Evolutionary conservation across 37 sponge, comb jelly and placozoan genomes (phyloP).

Genomic region (Tethya wilhelma): DNA sequence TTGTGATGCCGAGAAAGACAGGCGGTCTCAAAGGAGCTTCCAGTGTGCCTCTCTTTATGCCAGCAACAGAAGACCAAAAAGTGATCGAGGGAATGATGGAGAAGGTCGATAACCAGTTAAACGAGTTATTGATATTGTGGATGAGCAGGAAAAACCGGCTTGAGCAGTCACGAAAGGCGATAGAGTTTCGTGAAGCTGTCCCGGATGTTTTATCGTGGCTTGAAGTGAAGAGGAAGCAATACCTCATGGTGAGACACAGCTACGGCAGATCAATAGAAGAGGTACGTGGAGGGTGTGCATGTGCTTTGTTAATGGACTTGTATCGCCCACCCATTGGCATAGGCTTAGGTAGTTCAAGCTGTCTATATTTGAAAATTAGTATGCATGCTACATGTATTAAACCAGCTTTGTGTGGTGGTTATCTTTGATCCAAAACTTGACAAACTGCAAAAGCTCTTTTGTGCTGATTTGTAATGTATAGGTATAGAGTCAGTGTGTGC

Average conservation of each 20-base stretch:
- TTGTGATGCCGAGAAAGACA: background rate
- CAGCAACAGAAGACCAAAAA: background rate
- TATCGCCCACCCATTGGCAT: too few species aligned
- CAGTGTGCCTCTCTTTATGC: background rate
- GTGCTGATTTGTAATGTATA: too few species aligned
- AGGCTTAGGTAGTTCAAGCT: too few species aligned
- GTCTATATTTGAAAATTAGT: too few species aligned
- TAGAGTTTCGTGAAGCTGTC: conserved; percentile 55
- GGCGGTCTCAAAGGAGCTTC: background rate
- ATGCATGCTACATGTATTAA: too few species aligned
- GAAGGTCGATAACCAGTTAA: background rate
- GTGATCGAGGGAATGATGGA: conserved; percentile 13
- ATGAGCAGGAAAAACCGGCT: conserved; percentile 16
- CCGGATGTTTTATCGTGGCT: conserved; percentile 43
- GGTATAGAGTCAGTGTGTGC: too few species aligned
- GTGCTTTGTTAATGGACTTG: too few species aligned
- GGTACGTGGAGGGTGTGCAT: background rate
- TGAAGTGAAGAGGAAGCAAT: conserved; percentile 13
- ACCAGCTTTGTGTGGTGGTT: too few species aligned
- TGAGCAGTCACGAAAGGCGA: conserved; percentile 37
- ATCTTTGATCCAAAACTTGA: too few species aligned
- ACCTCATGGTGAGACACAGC: background rate
- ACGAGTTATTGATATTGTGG: conserved; percentile 37
- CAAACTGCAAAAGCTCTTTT: too few species aligned
- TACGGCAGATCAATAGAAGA: conserved; percentile 54